Evolutionary conservation across 2,797 vertebrate genomes (phyloP), one percentile per base, ranked within the genome.

Genomic region (Anguilla obscura): DNA sequence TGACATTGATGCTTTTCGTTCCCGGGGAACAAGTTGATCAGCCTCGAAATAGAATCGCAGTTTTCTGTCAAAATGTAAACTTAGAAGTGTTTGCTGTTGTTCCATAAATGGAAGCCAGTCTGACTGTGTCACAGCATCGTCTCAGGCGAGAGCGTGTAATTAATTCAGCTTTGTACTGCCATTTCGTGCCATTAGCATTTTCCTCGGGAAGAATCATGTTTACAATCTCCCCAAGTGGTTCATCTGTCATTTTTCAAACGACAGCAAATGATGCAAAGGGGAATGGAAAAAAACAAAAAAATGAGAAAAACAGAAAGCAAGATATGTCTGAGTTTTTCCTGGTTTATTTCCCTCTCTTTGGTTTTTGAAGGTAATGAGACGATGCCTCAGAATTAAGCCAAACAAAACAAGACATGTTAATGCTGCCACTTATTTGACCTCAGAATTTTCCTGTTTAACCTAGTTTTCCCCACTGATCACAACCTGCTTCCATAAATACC

Each of bases 141-240:
- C 83, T 80, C 84, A 76, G 40, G 85, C 54, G 63, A 84, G 69
- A 4, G 45, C 84, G 30, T 8, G 66, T 85, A 86, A 87, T 85
- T 85, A 87, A 84, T 86, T 88, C 82, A 80, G 66, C 86, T 85
- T 84, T 90, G 85, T 90, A 74, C 40, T 84, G 86, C 48, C 85
- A 86, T 83, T 87, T 85, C 56, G 80, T 86, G 85, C 86, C 87
- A 88, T 90, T 90, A 86, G 85, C 89, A 88, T 90, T 87, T 87
- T 86, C 60, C 87, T 82, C 40, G 84, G 85, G 85, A 74, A 86
- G 69, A 60, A 80, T 86, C 85, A 30, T 90, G 87, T 90, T 88
- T 86, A 83, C 56, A 84, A 66, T 80, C 58, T 60, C 87, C 85
- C 87, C 87, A 60, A 89, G 87, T 79, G 85, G 45, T 88, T 87